Evolutionary conservation across 2,888 invertebrate species (phyloP), one percentile per base, ranked within the genome.

Genomic region (Watsonalla cultraria): DNA sequence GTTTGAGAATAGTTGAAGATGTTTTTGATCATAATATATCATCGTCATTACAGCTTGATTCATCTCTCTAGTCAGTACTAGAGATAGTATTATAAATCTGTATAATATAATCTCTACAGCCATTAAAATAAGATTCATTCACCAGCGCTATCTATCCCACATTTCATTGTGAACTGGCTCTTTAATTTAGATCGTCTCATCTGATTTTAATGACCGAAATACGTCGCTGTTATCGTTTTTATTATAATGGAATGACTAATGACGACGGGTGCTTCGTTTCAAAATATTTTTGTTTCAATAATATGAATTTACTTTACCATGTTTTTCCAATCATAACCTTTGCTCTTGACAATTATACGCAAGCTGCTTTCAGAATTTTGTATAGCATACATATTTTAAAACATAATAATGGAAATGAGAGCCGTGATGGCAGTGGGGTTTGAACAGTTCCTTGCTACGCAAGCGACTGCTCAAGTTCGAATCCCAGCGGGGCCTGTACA

Each of bases 121-220:
- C 52, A 62, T 55, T 45, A 15, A 13, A 35, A 46, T 34, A 56
- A n/a, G 8, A 57, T 55, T 56, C 46, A 63, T 57, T 59, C 60
- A 59, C 6, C 15, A 45, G 6, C 37, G 58, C 51, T 15, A 48
- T 54, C 35, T 53, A 46, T 34, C 61, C 60, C 62, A 56, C 55
- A 60, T 66, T 65, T 61, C 56, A 62, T 60, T 65, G 59, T 59
- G 53, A 51, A 63, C 57, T 45, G 54, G 48, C 60, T 58, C 62
- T 68, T 70, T 66, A 64, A 69, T 71, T 72, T 68, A 58, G 63
- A 66, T 62, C 59, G 53, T 61, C 59, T 62, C 57, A 54, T 58
- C 59, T 57, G 51, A 65, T 70, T 72, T 74, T 70, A 70, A 70
- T 72, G 68, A 57, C 61, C 51, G 50, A 60, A 60, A 66, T 53